phyloP scores from a whole-genome alignment of 2,113 vertebrate genomes.

The Rattus norvegicus region GRCr8 NC_086022.1:10226001-10226500 shows the following conservation, averaged over 20 bases:
- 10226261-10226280: background rate
- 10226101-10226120: background rate
- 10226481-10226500: background rate
- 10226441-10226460: background rate
- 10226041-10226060: background rate
- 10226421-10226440: background rate
- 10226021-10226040: background rate
- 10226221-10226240: background rate
- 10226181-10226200: background rate
- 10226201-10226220: background rate
- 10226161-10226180: background rate
- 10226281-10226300: background rate
- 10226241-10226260: background rate
- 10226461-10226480: background rate
- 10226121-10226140: background rate
- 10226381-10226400: background rate
- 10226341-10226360: background rate
- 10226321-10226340: background rate
- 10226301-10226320: background rate
- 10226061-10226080: background rate
- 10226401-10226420: background rate
- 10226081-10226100: background rate
- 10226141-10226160: background rate
- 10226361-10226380: background rate
- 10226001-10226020: background rate